Evolutionary conservation across 2,888 invertebrate species (phyloP).

Genomic region (Cyaniris semiargus): DNA sequence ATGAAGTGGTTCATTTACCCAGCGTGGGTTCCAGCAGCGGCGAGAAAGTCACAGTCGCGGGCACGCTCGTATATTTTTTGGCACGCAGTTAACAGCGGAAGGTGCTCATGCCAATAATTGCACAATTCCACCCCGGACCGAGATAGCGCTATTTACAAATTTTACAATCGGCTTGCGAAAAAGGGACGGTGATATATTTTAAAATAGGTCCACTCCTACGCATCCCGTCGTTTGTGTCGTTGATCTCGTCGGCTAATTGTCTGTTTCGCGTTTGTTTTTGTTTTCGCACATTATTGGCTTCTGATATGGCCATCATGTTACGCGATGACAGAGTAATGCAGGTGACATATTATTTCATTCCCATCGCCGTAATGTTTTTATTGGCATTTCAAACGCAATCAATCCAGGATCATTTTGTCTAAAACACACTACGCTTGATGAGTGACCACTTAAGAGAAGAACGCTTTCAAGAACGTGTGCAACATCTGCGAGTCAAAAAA

Average conservation of each 20-base stretch:
- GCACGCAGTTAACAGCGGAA: conserved; percentile 60
- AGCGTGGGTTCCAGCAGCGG: background rate
- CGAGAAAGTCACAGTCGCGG: conserved; percentile 10
- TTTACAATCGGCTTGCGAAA: conserved; percentile 38
- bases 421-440: background rate
- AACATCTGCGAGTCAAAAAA: background rate
- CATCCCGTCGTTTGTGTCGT: conserved; percentile 64
- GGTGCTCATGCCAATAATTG: conserved; percentile 70
- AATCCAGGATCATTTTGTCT: background rate
- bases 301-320: conserved; percentile 17
- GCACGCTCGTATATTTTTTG: conserved; percentile 67
- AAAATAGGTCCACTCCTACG: conserved; percentile 76
- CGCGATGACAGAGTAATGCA: background rate
- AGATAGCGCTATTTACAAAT: conserved; percentile 47
- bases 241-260: conserved; percentile 69
- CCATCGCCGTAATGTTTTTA: background rate
- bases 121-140: conserved; percentile 56
- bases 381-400: background rate
- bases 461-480: background rate
- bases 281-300: conserved; percentile 35
- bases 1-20: background rate
- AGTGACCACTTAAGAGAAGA: background rate
- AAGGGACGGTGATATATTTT: conserved; percentile 55
- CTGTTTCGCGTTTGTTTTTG: conserved; percentile 58
- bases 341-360: background rate